Percentiles rank a stretch among this genome's conserved stretches.
These are phyloP conservation scores for Bos taurus DNA, from an alignment of 2,113 vertebrate species.

Conservation along the genomic window DNA sequence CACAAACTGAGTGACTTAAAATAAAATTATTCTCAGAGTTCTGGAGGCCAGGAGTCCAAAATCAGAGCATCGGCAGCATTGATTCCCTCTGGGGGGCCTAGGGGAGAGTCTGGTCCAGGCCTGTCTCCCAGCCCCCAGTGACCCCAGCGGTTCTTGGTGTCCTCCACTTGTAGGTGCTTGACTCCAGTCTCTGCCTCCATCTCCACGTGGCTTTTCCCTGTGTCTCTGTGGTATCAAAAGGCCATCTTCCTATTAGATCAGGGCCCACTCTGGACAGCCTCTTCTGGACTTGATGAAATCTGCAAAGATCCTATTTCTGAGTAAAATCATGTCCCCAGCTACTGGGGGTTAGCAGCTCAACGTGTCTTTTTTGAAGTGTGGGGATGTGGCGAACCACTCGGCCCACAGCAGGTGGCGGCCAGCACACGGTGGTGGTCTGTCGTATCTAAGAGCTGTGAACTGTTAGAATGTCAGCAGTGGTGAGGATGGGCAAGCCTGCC, in stretches of 20 bases:
- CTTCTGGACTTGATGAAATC: not conserved
- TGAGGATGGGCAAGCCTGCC: not conserved
- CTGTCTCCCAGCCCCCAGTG: not conserved
- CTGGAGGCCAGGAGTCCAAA: not conserved
- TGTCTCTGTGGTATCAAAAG: not conserved
- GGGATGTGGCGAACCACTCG: not conserved
- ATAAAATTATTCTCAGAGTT: not conserved
- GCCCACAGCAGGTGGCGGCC: not conserved
- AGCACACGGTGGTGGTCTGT: fast-evolving
- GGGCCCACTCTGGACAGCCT: not conserved
- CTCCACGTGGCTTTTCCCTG: not conserved
- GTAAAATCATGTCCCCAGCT: not conserved
- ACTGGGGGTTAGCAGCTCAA: not conserved
- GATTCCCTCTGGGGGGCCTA: not conserved
- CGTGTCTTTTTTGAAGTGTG: not conserved
- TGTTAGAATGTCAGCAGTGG: too few species aligned
- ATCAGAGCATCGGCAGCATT: not conserved
- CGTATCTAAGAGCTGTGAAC: not conserved
- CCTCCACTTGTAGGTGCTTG: not conserved
- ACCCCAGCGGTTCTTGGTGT: not conserved
- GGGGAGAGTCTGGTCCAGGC: not conserved
- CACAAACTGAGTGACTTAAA: not conserved
- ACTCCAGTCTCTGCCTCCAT: not conserved
- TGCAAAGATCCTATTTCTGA: not conserved
- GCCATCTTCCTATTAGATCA: not conserved